phyloP scores from a whole-genome alignment of 2,888 invertebrate genomes.

The Augochlorella aurata region DNA sequence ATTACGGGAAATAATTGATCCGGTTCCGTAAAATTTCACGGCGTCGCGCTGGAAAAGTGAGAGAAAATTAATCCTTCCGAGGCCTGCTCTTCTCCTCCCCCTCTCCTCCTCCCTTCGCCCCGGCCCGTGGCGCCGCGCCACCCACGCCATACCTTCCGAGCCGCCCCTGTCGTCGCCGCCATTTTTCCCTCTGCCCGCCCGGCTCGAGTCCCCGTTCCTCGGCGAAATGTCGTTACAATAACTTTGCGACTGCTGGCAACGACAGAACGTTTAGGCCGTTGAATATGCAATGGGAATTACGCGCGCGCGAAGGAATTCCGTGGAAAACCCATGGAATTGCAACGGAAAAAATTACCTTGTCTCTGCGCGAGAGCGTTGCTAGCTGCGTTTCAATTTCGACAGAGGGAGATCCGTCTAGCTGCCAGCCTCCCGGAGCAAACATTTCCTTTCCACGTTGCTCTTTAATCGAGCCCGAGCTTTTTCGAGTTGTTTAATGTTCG shows the following conservation, averaged over 20 bases:
- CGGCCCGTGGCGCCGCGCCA: not conserved
- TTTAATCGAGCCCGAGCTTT: too few relatives aligned
- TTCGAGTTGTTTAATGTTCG: too few relatives aligned
- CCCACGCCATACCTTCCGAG: not conserved
- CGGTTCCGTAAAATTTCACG: conserved; percentile 47
- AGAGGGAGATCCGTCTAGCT: not conserved
- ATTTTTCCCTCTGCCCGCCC: conserved; percentile 14
- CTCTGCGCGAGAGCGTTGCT: conserved; percentile 1
- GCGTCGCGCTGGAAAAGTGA: conserved; percentile 48
- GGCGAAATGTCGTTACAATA: conserved; percentile 69
- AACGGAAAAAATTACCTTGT: conserved; percentile 21
- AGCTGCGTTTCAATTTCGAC: conserved; percentile 1
- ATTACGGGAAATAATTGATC: conserved; percentile 55
- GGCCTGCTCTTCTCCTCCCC: not conserved
- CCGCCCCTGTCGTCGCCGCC: conserved; percentile 7
- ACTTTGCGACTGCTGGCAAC: conserved; percentile 73
- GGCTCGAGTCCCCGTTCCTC: conserved; percentile 49
- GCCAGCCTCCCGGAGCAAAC: not conserved
- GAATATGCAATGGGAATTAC: conserved; percentile 75
- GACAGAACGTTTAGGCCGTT: conserved; percentile 71
- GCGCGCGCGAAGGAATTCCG: conserved; percentile 36
- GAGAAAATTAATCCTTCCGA: conserved; percentile 66
- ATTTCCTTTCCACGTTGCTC: not conserved
- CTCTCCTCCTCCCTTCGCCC: too few relatives aligned
- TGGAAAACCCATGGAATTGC: conserved; percentile 29